Base-by-base conservation (phyloP, 2,113 vertebrate genomes). In the Leptosomus discolor region DNA sequence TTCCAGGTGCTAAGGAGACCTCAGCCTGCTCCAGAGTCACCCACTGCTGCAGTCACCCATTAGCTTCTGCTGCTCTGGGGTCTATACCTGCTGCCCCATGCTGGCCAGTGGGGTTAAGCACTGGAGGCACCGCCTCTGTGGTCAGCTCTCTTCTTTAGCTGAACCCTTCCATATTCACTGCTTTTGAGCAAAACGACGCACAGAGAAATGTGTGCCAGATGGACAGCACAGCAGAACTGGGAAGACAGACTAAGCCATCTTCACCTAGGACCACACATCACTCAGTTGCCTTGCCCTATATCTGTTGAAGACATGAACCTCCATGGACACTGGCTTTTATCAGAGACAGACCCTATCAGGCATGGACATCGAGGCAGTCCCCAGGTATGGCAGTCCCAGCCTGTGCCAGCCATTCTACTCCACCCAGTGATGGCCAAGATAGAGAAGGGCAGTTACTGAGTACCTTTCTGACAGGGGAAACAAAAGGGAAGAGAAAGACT, bases 51-150 rank as follows among this genome's bases (percentile, higher is more conserved):
- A 78, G n/a, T n/a, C n/a, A n/a, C n/a, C n/a, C n/a, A n/a, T n/a
- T n/a, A n/a, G n/a, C n/a, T n/a, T n/a, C 29, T 36, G 12, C 29
- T 3, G 2, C 15, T 37, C 65, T 15, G 12, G 17, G 9, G 7
- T 46, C 46, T 58, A 10, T 48, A 53, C 37, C 48, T 90, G 45
- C 37, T 54, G 29, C 11, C 37, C 23, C 11, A 5, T 6, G 10
- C 34, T 26, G 13, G n/a, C 22, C 9, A 7, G 13, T 22, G 26
- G 71, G 26, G 5, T 32, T 63, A 29, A 58, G n/a, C 37, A n/a
- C 26, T 32, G 37, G 7, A 43, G 37, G 18, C 27, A 67, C 9
- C 15, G 26, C 0, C 2, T 10, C 37, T 1, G 0, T 19, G 41
- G 34, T 41, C 56, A 91, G 15, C 13, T 15, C 4, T 22, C 16